These are phyloP conservation scores for Bombycilla garrulus DNA, from an alignment of 2,113 vertebrate species.

Conservation along the genomic window DNA sequence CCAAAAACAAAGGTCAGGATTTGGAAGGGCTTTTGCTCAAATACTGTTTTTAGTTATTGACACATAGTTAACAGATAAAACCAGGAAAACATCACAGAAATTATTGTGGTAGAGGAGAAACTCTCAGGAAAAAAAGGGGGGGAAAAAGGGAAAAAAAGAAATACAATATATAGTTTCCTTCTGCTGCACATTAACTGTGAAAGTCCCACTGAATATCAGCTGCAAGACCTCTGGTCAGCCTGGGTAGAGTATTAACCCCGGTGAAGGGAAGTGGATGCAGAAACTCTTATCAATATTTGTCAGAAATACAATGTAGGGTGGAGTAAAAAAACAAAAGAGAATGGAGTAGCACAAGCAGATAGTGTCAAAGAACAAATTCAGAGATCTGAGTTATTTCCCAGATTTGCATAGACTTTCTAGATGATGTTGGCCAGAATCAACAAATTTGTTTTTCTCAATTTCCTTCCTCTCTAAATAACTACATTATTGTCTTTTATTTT, in stretches of 20 bases:
- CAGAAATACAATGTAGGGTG: background rate
- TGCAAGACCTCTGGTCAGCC: background rate
- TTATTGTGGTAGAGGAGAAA: background rate
- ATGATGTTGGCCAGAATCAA: background rate
- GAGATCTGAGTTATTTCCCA: background rate
- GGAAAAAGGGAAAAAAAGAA: accelerated
- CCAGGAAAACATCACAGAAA: background rate
- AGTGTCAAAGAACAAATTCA: background rate
- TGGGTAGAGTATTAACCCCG: background rate
- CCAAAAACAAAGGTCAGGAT: background rate
- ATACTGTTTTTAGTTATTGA: constrained; percentile 19
- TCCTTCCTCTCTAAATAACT: background rate
- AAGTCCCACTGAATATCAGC: background rate
- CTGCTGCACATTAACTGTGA: background rate
- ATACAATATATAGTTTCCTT: background rate
- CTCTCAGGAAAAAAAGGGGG: background rate
- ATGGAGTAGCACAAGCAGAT: background rate
- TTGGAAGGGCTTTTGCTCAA: background rate
- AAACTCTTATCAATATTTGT: background rate
- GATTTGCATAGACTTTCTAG: background rate
- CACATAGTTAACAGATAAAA: constrained; percentile 3
- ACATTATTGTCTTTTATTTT: background rate
- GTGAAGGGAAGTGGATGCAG: background rate
- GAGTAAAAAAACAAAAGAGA: background rate
- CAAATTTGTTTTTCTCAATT: background rate